Conservation (phyloP, 2,888 invertebrate species). For the Pristionchus fissidentatus region DNA sequence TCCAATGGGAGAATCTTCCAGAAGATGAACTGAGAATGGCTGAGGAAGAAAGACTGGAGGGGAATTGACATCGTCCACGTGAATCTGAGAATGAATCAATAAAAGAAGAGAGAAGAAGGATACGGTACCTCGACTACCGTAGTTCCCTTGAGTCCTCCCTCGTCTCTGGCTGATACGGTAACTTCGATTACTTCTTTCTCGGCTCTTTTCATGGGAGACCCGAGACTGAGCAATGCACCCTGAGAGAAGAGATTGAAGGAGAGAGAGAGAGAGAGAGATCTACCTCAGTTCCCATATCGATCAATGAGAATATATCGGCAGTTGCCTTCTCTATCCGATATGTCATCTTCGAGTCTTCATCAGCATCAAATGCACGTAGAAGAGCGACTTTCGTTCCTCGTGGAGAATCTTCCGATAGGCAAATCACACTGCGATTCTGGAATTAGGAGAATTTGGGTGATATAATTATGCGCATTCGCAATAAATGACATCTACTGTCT, state of each 20-base stretch:
- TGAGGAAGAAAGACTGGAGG: slow-evolving; percentile 69
- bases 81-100: slow-evolving; percentile 79
- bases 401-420: slow-evolving; percentile 85
- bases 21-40: slow-evolving; percentile 76
- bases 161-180: slow-evolving; percentile 70
- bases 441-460: neutral
- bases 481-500: no score
- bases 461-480: no score
- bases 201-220: slow-evolving; percentile 60
- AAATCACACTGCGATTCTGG: slow-evolving; percentile 11
- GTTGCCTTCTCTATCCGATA: slow-evolving; percentile 69
- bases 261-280: neutral
- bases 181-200: slow-evolving; percentile 65
- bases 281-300: slow-evolving; percentile 65
- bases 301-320: slow-evolving; percentile 66
- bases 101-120: no score
- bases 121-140: slow-evolving; percentile 75
- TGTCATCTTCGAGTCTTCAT: slow-evolving; percentile 69
- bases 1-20: slow-evolving; percentile 92
- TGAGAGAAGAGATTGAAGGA: slow-evolving; percentile 11
- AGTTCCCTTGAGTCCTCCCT: slow-evolving; percentile 54
- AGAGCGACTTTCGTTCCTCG: slow-evolving; percentile 42
- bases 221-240: slow-evolving; percentile 69
- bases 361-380: slow-evolving; percentile 70
- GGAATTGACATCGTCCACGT: slow-evolving; percentile 80